These are phyloP conservation scores for Pangasius larnaudii DNA, from an alignment of 2,797 vertebrate species.

Conservation along the genomic window DNA sequence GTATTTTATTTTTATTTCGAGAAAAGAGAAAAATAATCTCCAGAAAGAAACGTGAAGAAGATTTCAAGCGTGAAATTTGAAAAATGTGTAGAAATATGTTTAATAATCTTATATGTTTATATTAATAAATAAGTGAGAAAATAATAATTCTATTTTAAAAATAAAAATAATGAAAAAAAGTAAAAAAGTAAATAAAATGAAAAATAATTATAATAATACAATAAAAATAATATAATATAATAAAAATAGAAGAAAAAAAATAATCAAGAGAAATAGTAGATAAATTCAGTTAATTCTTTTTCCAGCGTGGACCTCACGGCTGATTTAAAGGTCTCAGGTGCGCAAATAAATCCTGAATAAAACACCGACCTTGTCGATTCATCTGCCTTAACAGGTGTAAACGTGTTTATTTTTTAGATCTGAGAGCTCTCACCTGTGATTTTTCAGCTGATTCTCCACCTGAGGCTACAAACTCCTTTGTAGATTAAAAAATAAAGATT, in stretches of 20 bases:
- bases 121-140: neutral
- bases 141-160: neutral
- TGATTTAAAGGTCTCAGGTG: constrained; percentile 4
- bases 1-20: neutral
- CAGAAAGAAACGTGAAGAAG: neutral
- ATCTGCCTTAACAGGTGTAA: neutral
- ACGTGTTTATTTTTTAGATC: neutral
- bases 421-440: constrained; percentile 11
- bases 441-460: constrained; percentile 17
- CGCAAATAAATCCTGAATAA: neutral
- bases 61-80: neutral
- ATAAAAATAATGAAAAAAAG: too few species aligned
- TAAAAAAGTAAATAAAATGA: neutral
- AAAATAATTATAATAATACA: too few species aligned
- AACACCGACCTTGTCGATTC: neutral
- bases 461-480: constrained; percentile 18
- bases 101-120: neutral
- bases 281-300: neutral
- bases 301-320: neutral
- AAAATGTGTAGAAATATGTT: neutral
- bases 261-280: neutral
- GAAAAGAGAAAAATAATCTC: neutral
- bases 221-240: neutral
- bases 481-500: too few species aligned
- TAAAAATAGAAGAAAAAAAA: neutral